Percentiles rank a stretch among this genome's conserved stretches.
Evolutionary conservation across 2,113 vertebrate genomes (phyloP).

Genomic region (Polyodon spathula): DNA sequence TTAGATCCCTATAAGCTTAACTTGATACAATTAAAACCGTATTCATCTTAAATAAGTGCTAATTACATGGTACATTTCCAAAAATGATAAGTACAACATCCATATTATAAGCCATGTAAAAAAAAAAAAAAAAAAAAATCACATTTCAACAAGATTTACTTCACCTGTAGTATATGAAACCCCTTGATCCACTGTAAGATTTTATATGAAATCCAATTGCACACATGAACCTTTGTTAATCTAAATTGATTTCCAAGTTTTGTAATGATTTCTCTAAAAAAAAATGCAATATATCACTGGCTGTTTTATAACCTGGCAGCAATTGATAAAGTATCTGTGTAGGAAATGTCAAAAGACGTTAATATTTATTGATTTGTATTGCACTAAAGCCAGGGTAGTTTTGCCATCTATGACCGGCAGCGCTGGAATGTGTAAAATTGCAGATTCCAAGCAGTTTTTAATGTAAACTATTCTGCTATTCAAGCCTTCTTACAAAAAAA

Average conservation of each 20-base stretch:
- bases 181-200: slow-evolving; percentile 1
- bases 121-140: neutral
- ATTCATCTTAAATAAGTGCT: no score
- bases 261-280: slow-evolving; percentile 47
- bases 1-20: no score
- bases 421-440: slow-evolving; percentile 49
- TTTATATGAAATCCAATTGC: slow-evolving; percentile 33
- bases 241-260: slow-evolving; percentile 51
- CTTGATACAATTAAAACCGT: no score
- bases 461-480: slow-evolving; percentile 40
- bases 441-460: slow-evolving; percentile 40
- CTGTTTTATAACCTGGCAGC: slow-evolving; percentile 53
- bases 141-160: neutral
- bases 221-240: slow-evolving; percentile 40
- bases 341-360: slow-evolving; percentile 63
- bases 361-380: slow-evolving; percentile 68
- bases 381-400: slow-evolving; percentile 50
- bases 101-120: no score
- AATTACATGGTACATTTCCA: no score
- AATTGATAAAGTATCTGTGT: slow-evolving; percentile 50
- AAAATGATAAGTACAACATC: no score
- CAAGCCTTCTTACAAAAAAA: slow-evolving; percentile 31
- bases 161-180: neutral
- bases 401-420: slow-evolving; percentile 53
- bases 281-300: slow-evolving; percentile 48